Base-by-base conservation (phyloP, 53 echinoderm and acorn worm species). In the Luidia sarsii region DNA sequence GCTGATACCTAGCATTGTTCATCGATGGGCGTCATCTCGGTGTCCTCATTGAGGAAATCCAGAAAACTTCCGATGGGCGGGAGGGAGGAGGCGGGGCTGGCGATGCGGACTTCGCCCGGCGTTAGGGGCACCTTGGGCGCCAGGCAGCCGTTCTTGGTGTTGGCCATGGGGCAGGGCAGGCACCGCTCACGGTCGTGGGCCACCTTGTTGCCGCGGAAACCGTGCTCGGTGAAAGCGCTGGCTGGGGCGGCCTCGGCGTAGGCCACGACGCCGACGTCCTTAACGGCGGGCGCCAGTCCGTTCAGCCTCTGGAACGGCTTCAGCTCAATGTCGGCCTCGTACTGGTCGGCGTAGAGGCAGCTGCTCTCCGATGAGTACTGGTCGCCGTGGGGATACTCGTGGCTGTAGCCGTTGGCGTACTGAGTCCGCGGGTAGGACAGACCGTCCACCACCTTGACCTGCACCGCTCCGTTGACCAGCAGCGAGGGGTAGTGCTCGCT, bases 61-160 rank as follows among this genome's bases (percentile, higher is more conserved):
- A 93, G 84, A 36, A 93, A 93, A 65, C 93, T 97, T 36, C 88
- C 88, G 18, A 93, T 96, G 1, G 93, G 93, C 0, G 97, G 97
- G 4, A 93, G 69, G 1, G 89, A 65, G 11, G 89, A 89, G 33
- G 86, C 82, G 10, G 86, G 70, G 27, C 77, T 57, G 21, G 77
- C 69, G 16, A 82, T 61, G 13, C 86, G 13, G 51, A 85, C 50
- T 29, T 74, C 90, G 14, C 28, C 39, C 0, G 86, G 86, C 24
- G 60, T 20, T 8, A 16, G 61, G 45, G 67, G 75, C 16, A 84
- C 65, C 67, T 68, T 71, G 13, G 85, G 46, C 25, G 94, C 94
- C 38, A 94, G 70, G 51, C 94, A 94, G 31, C 94, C 94, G 25
- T 88, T 87, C 67, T 82, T 94, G 14, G 94, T 94, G 39, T 87